Percentiles rank a stretch among this genome's conserved stretches.
These are phyloP conservation scores for Caranx melampygus DNA, from an alignment of 2,113 vertebrate genomes.

Conservation along the genomic window DNA sequence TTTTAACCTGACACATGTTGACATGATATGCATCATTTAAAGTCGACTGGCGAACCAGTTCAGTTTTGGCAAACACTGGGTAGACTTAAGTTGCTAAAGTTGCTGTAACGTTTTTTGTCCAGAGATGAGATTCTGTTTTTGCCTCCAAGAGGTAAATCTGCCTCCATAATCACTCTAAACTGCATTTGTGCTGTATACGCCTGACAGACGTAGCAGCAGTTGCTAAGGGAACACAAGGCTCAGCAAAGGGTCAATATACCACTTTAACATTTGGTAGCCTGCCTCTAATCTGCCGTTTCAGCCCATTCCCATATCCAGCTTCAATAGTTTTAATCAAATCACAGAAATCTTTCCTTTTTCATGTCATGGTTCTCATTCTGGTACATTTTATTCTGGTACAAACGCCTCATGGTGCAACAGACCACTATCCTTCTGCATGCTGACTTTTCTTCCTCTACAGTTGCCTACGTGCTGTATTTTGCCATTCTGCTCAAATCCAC, in stretches of 20 bases:
- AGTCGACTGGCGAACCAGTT: too few relatives aligned
- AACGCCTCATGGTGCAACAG: slow-evolving; percentile 42
- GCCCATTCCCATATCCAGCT: not conserved
- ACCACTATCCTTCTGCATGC: slow-evolving; percentile 35
- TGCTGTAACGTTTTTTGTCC: too few relatives aligned
- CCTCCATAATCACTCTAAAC: not conserved
- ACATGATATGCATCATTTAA: too few relatives aligned
- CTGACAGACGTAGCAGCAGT: not conserved
- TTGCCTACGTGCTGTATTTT: slow-evolving; percentile 21
- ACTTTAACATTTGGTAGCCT: slow-evolving; percentile 7
- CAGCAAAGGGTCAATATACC: not conserved
- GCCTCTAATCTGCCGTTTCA: slow-evolving; percentile 17
- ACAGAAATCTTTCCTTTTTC: not conserved
- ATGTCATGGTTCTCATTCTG: slow-evolving; percentile 3
- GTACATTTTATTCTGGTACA: not conserved
- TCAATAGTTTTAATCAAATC: not conserved
- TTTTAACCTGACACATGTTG: too few relatives aligned
- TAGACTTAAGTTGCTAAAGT: too few relatives aligned
- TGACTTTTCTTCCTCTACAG: slow-evolving; percentile 37
- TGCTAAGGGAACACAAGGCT: slow-evolving; percentile 2
- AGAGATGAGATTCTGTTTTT: too few relatives aligned
- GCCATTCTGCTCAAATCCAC: slow-evolving; percentile 18
- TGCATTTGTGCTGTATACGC: not conserved
- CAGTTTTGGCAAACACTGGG: too few relatives aligned
- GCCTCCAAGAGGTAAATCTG: not conserved